These are phyloP conservation scores for Brevimyrus niger DNA, from an alignment of 2,113 vertebrate species.

Conservation along the genomic window DNA sequence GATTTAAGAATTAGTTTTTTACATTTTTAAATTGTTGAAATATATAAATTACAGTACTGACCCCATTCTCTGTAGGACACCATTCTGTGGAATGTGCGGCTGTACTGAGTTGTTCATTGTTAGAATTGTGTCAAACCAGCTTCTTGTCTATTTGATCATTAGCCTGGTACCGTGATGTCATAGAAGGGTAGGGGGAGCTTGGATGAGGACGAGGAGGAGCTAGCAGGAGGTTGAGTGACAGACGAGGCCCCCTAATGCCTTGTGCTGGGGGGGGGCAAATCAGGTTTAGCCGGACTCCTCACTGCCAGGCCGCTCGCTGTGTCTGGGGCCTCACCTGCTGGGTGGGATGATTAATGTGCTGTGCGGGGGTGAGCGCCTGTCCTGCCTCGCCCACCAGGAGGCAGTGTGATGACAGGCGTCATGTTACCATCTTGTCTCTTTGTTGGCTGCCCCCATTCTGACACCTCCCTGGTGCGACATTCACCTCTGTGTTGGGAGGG, in stretches of 20 bases:
- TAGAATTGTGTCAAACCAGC: neutral
- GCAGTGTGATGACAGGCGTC: neutral
- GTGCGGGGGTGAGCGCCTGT: neutral
- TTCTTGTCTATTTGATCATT: neutral
- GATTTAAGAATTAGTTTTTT: neutral
- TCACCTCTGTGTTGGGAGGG: neutral
- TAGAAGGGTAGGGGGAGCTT: neutral
- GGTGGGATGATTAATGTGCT: neutral
- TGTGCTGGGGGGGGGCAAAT: neutral
- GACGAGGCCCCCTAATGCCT: neutral
- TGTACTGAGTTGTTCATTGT: neutral
- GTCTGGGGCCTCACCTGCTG: neutral
- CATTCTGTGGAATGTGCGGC: neutral
- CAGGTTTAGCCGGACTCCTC: neutral
- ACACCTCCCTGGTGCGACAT: neutral
- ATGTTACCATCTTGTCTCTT: neutral
- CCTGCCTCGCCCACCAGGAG: neutral
- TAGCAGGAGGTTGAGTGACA: neutral
- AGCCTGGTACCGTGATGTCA: neutral
- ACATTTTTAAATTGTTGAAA: neutral
- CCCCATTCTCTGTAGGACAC: neutral
- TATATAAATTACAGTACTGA: neutral
- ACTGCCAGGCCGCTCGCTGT: neutral
- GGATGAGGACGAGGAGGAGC: neutral
- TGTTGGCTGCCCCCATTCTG: neutral